phyloP scores from a whole-genome alignment of 2,888 invertebrate species.

The Bombyx huttoni region DNA sequence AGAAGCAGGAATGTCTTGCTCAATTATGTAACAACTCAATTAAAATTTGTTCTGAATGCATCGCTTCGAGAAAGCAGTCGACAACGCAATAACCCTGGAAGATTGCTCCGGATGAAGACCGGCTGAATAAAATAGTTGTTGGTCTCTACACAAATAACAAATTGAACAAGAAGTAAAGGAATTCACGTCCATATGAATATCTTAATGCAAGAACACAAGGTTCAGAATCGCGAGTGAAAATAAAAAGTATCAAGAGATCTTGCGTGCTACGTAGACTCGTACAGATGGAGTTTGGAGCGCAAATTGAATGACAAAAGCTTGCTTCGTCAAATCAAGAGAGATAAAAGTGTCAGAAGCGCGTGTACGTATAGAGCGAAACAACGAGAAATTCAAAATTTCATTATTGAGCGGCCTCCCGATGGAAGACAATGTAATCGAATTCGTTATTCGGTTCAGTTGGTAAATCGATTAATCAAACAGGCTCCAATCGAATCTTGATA shows the following conservation, averaged over 20 bases:
- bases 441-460: constrained; percentile 5
- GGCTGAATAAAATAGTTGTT: constrained; percentile 19
- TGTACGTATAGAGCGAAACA: constrained; percentile 4
- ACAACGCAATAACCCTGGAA: constrained; percentile 13
- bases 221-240: constrained; percentile 10
- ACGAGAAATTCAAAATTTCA: constrained; percentile 1
- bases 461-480: constrained; percentile 10
- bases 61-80: constrained; percentile 4
- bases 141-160: constrained; percentile 19
- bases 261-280: constrained; percentile 8
- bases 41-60: constrained; percentile 7
- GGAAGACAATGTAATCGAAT: constrained; percentile 2
- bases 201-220: constrained; percentile 9
- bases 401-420: constrained; percentile 1
- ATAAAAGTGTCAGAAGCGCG: constrained; percentile 14
- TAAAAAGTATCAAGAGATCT: constrained; percentile 8
- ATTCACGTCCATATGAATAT: constrained; percentile 6
- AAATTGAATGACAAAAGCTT: constrained; percentile 27
- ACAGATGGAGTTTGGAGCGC: constrained; percentile 16
- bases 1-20: neutral
- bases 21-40: constrained; percentile 3
- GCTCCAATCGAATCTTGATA: constrained; percentile 2
- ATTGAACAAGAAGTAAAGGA: constrained; percentile 13
- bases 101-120: constrained; percentile 14
- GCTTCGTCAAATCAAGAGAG: constrained; percentile 20